Percentiles rank a stretch among this genome's conserved stretches.
Conservation (phyloP, 2,797 vertebrate genomes). For the Hyperoplus lanceolatus region DNA sequence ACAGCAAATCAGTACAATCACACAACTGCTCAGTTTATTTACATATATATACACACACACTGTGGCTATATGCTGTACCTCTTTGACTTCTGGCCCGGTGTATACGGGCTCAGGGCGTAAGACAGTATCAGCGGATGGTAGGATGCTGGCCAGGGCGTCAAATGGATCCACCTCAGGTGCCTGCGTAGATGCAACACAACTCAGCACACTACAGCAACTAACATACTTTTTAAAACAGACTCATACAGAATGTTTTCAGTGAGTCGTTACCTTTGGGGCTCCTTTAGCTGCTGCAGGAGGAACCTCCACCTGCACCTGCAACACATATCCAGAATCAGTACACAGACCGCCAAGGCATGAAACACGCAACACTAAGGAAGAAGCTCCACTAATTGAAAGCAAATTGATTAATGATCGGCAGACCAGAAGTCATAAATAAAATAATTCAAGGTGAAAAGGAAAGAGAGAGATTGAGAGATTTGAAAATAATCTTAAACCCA, state of each 20-base stretch:
- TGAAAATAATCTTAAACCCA: not conserved
- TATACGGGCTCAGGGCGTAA: conserved; percentile 63
- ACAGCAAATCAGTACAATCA: conserved; percentile 19
- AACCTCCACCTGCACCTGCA: conserved; percentile 83
- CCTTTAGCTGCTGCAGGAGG: conserved; percentile 49
- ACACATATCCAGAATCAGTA: conserved; percentile 49
- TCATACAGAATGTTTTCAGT: not conserved
- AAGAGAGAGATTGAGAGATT: not conserved
- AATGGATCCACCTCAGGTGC: conserved; percentile 73
- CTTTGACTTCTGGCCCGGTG: conserved; percentile 81
- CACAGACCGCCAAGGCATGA: not conserved
- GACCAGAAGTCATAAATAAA: not conserved
- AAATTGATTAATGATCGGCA: not conserved
- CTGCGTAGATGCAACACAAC: conserved; percentile 72
- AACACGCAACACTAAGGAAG: not conserved
- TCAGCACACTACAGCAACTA: conserved; percentile 56
- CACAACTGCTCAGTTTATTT: not conserved
- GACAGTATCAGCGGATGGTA: conserved; percentile 68
- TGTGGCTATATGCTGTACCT: conserved; percentile 71
- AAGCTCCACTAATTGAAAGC: not conserved
- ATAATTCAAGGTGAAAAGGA: too few relatives aligned
- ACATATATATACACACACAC: conserved; percentile 7
- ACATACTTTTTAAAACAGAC: conserved; percentile 48
- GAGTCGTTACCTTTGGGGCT: conserved; percentile 73
- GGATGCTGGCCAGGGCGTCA: conserved; percentile 75